A percentile compares a stretch with the other conserved stretches of the same genome.
phyloP scores from a whole-genome alignment of 2,113 vertebrate species.

The Psophia crepitans region DNA sequence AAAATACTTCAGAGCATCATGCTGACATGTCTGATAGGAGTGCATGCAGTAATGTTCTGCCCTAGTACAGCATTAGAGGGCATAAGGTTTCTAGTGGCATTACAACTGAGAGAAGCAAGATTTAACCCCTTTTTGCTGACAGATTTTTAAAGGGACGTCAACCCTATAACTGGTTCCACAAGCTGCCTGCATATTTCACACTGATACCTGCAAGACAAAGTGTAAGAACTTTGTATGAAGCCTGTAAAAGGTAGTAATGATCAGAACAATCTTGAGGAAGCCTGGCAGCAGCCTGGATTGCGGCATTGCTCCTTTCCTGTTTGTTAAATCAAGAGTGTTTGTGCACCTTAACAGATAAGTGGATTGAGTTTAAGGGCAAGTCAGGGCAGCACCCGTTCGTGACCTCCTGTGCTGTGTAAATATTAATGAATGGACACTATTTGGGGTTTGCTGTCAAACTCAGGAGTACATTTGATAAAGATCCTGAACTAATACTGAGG shows the following conservation, averaged over 20 bases:
- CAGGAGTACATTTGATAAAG: not conserved
- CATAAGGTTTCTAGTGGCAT: not conserved
- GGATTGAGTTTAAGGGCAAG: not conserved
- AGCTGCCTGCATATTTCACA: not conserved
- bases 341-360: not conserved
- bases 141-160: not conserved
- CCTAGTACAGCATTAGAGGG: not conserved
- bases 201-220: not conserved
- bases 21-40: not conserved
- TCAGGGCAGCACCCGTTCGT: not conserved
- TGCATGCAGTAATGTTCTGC: not conserved
- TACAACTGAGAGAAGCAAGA: not conserved
- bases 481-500: not conserved
- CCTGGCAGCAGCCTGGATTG: not conserved
- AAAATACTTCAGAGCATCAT: conserved; percentile 3
- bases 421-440: not conserved
- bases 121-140: not conserved
- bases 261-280: not conserved
- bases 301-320: not conserved
- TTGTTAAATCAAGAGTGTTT: not conserved
- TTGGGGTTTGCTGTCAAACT: not conserved
- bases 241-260: not conserved
- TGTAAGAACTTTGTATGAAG: not conserved
- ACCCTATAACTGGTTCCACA: not conserved
- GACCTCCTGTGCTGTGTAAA: not conserved